Evolutionary conservation across 2,797 vertebrate species (phyloP).

Genomic region (Allobates femoralis): DNA sequence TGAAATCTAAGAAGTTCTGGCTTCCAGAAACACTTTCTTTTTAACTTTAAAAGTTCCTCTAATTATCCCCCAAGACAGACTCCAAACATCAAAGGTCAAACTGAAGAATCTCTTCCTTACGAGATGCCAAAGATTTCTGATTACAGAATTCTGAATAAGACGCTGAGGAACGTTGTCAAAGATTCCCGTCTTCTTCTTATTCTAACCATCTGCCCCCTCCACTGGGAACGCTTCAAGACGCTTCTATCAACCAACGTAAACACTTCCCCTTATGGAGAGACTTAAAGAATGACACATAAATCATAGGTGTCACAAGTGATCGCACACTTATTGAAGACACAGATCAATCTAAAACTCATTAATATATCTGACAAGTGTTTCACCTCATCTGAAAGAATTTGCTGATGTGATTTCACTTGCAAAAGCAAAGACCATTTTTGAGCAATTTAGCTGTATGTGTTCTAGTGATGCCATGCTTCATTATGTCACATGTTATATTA

Average conservation of each 20-base stretch:
- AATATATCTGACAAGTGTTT: slow-evolving; percentile 77
- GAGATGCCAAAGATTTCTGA: slow-evolving; percentile 68
- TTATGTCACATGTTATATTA: neutral
- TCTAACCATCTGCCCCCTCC: slow-evolving; percentile 70
- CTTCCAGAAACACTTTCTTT: neutral
- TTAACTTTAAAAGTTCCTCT: neutral
- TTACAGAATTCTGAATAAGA: slow-evolving; percentile 74
- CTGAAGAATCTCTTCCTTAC: slow-evolving; percentile 69
- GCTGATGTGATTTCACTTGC: slow-evolving; percentile 66
- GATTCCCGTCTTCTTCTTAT: slow-evolving; percentile 66
- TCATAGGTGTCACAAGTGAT: slow-evolving; percentile 78
- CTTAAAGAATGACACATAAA: slow-evolving; percentile 76
- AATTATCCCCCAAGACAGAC: slow-evolving; percentile 6
- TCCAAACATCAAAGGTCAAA: slow-evolving; percentile 70
- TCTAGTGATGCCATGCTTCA: neutral
- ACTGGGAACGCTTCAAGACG: slow-evolving; percentile 71
- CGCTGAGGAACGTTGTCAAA: slow-evolving; percentile 69
- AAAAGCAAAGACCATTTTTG: slow-evolving; percentile 65
- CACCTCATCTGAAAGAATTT: slow-evolving; percentile 77
- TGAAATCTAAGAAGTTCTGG: neutral
- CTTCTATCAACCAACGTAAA: slow-evolving; percentile 78
- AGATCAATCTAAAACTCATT: slow-evolving; percentile 83
- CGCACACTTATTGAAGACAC: slow-evolving; percentile 74
- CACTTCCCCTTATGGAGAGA: slow-evolving; percentile 75
- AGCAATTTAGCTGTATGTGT: neutral